These are phyloP conservation scores for Diadema setosum DNA, from an alignment of 35 echinoderm and acorn worm genomes.

Conservation along the genomic window DNA sequence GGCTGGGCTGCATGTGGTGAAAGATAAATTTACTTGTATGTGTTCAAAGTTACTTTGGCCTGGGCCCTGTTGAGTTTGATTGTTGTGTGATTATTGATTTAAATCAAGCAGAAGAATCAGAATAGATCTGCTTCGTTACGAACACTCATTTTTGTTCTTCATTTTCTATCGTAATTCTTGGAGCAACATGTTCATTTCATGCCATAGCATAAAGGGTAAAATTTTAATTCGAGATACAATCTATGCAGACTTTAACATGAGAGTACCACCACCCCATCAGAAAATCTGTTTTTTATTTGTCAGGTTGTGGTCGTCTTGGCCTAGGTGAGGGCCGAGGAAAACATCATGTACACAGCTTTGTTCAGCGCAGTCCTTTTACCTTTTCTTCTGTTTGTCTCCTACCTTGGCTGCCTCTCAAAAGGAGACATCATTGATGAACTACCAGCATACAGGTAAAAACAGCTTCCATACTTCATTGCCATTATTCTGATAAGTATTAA, in stretches of 20 bases:
- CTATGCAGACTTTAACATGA: not conserved
- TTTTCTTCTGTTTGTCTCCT: not conserved
- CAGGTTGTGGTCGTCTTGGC: not conserved
- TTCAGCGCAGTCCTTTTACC: not conserved
- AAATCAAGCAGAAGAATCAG: too few species aligned
- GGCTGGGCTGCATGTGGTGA: too few species aligned
- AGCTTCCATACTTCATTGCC: not conserved
- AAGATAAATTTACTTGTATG: too few species aligned
- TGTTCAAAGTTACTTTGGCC: too few species aligned
- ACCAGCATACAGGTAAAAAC: not conserved
- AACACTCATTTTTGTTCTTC: too few species aligned
- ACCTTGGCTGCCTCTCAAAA: not conserved
- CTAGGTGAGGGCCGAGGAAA: not conserved
- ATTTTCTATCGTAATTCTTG: not conserved
- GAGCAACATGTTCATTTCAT: not conserved
- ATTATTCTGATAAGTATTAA: not conserved
- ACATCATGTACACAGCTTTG: not conserved
- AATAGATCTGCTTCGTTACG: too few species aligned
- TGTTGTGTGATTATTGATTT: too few species aligned
- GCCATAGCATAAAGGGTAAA: not conserved
- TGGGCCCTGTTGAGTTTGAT: too few species aligned
- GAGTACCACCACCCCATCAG: not conserved
- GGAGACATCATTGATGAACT: conserved; percentile 1
- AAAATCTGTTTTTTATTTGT: not conserved
- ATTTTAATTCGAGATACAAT: not conserved